A percentile compares a stretch with the other conserved stretches of the same genome.
Evolutionary conservation across 2,888 invertebrate genomes (phyloP).

Genomic region (Amphipyra berbera): DNA sequence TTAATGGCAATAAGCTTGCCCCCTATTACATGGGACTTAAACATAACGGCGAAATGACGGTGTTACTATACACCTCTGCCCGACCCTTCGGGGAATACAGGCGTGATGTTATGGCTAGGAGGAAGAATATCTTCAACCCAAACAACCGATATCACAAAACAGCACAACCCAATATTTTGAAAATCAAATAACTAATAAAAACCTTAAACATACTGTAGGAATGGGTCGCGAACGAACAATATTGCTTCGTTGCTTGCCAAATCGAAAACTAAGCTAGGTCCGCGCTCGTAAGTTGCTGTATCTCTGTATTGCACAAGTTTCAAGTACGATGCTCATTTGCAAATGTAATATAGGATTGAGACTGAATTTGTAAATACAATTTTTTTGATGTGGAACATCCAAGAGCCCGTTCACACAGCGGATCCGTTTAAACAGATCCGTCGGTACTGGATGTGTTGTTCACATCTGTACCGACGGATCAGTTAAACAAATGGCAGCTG

Average conservation of each 20-base stretch:
- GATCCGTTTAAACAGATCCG: too few relatives aligned
- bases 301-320: slow-evolving; percentile 56
- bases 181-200: slow-evolving; percentile 61
- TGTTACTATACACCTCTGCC: too few relatives aligned
- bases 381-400: too few relatives aligned
- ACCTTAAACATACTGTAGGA: slow-evolving; percentile 54
- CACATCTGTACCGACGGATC: too few relatives aligned
- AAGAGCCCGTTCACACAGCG: too few relatives aligned
- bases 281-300: slow-evolving; percentile 54
- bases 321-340: slow-evolving; percentile 58
- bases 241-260: slow-evolving; percentile 77
- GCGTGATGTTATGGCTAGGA: too few relatives aligned
- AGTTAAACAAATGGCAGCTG: too few relatives aligned
- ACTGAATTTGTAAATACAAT: slow-evolving; percentile 6
- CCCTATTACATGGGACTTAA: too few relatives aligned
- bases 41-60: too few relatives aligned
- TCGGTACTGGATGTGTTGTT: too few relatives aligned
- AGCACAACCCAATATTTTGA: slow-evolving; percentile 50
- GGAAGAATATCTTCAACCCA: slow-evolving; percentile 5
- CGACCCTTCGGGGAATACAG: too few relatives aligned
- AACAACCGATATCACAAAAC: neutral
- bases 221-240: slow-evolving; percentile 59
- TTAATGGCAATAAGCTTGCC: too few relatives aligned
- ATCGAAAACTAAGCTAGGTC: slow-evolving; percentile 80
- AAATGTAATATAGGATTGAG: slow-evolving; percentile 51